A percentile compares a stretch with the other conserved stretches of the same genome.
phyloP scores from a whole-genome alignment of 2,797 vertebrate genomes.

The Tenualosa thibaudeaui region DNA sequence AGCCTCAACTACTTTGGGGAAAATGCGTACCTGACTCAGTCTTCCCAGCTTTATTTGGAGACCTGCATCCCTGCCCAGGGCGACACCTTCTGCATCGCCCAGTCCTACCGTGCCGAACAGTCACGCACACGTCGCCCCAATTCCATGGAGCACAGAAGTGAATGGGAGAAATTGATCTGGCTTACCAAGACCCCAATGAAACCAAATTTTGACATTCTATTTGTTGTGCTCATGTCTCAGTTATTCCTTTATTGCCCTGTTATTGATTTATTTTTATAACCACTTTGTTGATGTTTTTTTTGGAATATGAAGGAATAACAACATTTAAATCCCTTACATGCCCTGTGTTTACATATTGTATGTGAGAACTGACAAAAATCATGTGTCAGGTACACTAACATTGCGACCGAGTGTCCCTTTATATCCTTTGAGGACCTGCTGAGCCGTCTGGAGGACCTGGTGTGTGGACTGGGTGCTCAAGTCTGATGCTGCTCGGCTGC shows the following conservation, averaged over 20 bases:
- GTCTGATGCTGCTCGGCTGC: constrained; percentile 75
- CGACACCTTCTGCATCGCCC: constrained; percentile 88
- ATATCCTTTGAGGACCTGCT: constrained; percentile 87
- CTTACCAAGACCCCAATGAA: no score
- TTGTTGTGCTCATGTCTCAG: no score
- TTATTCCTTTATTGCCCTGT: no score
- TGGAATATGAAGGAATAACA: no score
- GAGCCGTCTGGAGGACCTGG: constrained; percentile 85
- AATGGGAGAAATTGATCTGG: no score
- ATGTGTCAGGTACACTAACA: constrained; percentile 85
- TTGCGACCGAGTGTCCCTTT: constrained; percentile 97
- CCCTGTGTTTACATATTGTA: no score
- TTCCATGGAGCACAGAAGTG: no score
- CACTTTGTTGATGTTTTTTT: no score
- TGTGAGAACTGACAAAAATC: no score
- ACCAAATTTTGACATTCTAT: no score
- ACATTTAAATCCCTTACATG: no score
- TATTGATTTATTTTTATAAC: no score
- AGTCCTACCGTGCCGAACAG: constrained; percentile 94
- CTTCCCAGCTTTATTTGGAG: constrained; percentile 96
- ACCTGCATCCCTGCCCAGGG: constrained; percentile 92
- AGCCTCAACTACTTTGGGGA: constrained; percentile 94
- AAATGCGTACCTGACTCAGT: constrained; percentile 91
- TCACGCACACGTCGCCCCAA: constrained; percentile 88
- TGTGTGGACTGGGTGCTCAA: constrained; percentile 88